Conservation (phyloP, 2,888 invertebrate genomes). For the Endomychus coccineus region DNA sequence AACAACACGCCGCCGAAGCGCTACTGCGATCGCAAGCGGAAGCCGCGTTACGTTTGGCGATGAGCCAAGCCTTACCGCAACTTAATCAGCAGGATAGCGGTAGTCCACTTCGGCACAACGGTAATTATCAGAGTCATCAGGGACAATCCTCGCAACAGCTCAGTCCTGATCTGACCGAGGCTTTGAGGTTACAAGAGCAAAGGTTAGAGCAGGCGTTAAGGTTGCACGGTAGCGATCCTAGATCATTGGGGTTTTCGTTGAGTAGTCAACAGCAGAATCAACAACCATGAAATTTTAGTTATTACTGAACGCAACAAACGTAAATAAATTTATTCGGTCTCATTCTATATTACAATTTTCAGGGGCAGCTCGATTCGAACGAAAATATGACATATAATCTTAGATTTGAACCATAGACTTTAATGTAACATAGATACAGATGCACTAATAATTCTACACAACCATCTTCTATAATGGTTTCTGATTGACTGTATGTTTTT, state of each 20-base stretch:
- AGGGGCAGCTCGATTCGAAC: no score
- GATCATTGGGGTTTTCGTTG: slow-evolving; percentile 70
- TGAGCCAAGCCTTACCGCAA: slow-evolving; percentile 53
- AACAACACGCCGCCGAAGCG: slow-evolving; percentile 64
- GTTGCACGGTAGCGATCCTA: slow-evolving; percentile 68
- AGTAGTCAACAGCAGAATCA: slow-evolving; percentile 46
- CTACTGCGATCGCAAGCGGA: slow-evolving; percentile 79
- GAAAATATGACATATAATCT: no score
- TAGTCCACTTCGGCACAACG: slow-evolving; percentile 42
- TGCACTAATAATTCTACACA: no score
- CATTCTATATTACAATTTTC: no score
- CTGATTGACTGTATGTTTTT: no score
- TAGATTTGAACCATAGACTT: no score
- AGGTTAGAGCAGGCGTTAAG: slow-evolving; percentile 75
- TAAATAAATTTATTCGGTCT: no score
- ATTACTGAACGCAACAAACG: slow-evolving; percentile 58
- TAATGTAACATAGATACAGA: no score
- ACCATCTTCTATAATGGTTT: no score
- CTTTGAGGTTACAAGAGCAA: slow-evolving; percentile 63
- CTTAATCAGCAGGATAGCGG: slow-evolving; percentile 42
- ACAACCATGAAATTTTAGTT: slow-evolving; percentile 71
- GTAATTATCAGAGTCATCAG: slow-evolving; percentile 36
- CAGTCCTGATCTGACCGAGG: slow-evolving; percentile 64
- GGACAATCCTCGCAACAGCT: slow-evolving; percentile 47
- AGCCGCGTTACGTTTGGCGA: slow-evolving; percentile 73